These are phyloP conservation scores for Steatornis caripensis DNA, from an alignment of 2,113 vertebrate species.

Conservation along the genomic window DNA sequence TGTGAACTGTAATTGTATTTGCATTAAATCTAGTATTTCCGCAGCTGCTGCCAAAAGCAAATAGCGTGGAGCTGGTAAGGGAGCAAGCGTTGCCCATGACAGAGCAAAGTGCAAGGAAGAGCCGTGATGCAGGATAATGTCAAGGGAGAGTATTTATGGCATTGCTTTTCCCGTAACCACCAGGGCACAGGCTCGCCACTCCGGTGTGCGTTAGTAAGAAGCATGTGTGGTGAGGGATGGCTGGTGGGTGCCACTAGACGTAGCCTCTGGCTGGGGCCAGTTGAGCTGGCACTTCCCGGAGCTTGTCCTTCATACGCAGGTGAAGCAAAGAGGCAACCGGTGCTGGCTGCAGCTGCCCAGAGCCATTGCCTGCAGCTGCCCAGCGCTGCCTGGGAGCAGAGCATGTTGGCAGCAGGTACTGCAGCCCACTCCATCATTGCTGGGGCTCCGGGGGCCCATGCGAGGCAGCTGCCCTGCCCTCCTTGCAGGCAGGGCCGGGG, in stretches of 20 bases:
- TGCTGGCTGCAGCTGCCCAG: neutral
- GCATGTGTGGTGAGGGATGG: accelerated
- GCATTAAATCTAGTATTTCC: neutral
- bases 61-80: accelerated
- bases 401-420: neutral
- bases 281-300: neutral
- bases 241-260: neutral
- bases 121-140: accelerated
- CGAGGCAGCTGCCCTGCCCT: neutral
- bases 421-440: neutral
- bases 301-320: accelerated
- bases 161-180: neutral
- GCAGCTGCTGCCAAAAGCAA: neutral
- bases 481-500: neutral
- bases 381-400: accelerated
- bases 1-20: neutral
- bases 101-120: neutral
- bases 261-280: neutral
- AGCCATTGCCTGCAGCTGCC: neutral
- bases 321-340: accelerated
- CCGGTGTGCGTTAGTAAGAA: accelerated
- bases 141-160: accelerated
- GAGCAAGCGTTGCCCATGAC: accelerated
- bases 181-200: neutral
- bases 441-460: accelerated